Percentiles rank a stretch among this genome's conserved stretches.
phyloP scores from a whole-genome alignment of 2,888 invertebrate genomes.

The Amblyjoppa proteus region DNA sequence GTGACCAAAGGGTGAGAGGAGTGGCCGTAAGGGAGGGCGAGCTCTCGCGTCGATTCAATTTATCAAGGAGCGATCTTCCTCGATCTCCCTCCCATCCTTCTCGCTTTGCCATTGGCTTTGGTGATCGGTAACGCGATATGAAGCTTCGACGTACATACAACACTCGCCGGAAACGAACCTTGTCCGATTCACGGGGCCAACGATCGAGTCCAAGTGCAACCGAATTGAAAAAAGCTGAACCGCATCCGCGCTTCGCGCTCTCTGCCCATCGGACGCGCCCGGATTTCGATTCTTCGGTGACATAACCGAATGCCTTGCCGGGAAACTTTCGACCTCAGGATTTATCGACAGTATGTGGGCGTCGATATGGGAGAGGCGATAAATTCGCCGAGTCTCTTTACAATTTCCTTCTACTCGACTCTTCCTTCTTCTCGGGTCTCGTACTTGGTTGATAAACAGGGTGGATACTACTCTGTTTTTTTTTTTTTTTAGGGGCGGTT shows the following conservation, averaged over 20 bases:
- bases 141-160: not conserved
- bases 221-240: not conserved
- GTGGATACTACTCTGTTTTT: not conserved
- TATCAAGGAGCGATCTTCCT: slow-evolving; percentile 64
- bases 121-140: slow-evolving; percentile 20
- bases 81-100: slow-evolving; percentile 25
- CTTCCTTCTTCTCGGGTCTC: not conserved
- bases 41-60: slow-evolving; percentile 66
- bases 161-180: not conserved
- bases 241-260: not conserved
- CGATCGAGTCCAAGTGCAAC: slow-evolving; percentile 1
- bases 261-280: not conserved
- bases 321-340: not conserved
- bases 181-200: not conserved
- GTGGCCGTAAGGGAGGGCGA: slow-evolving; percentile 1
- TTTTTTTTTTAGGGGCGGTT: not conserved
- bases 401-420: not conserved
- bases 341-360: not conserved
- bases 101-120: slow-evolving; percentile 38
- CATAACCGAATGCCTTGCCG: not conserved
- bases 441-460: not conserved
- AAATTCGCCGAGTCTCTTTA: not conserved
- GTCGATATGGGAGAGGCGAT: not conserved
- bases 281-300: not conserved
- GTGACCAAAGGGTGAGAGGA: slow-evolving; percentile 27